Evolutionary conservation across 1,140 invertebrate species (phyloP).

Genomic region (Phortica variegata): DNA sequence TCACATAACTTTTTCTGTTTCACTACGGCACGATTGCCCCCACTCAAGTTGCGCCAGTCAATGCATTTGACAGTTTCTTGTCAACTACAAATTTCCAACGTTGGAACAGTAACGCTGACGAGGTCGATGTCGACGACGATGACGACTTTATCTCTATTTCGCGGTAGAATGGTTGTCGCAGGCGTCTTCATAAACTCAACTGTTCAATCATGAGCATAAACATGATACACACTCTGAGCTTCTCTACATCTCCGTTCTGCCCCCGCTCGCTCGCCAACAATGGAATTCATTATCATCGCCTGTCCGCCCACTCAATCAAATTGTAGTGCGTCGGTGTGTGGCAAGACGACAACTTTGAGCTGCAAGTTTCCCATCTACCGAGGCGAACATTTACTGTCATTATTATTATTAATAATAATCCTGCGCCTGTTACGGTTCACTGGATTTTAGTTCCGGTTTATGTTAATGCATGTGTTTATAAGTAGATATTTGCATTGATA

Average conservation of each 20-base stretch:
- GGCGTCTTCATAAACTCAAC: slow-evolving; percentile 15
- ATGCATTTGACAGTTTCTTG: slow-evolving; percentile 35
- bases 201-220: no score
- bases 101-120: no score
- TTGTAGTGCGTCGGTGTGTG: slow-evolving; percentile 14
- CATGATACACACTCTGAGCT: no score
- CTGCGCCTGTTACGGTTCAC: slow-evolving; percentile 30
- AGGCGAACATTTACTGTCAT: slow-evolving; percentile 19
- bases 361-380: slow-evolving; percentile 6
- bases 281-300: slow-evolving; percentile 44
- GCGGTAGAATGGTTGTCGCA: slow-evolving; percentile 46
- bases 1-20: background rate
- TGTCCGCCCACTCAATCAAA: no score
- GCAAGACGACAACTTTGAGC: slow-evolving; percentile 11
- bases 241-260: slow-evolving; percentile 34
- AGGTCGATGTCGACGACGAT: slow-evolving; percentile 18
- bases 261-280: no score
- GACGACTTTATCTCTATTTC: slow-evolving; percentile 45
- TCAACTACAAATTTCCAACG: slow-evolving; percentile 41
- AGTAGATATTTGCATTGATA: no score
- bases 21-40: no score
- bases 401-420: slow-evolving; percentile 30
- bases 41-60: no score
- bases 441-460: slow-evolving; percentile 39
- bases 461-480: slow-evolving; percentile 45